A percentile compares a stretch with the other conserved stretches of the same genome.
phyloP scores from a whole-genome alignment of 2,797 vertebrate genomes.

The Sternotherus odoratus region DNA sequence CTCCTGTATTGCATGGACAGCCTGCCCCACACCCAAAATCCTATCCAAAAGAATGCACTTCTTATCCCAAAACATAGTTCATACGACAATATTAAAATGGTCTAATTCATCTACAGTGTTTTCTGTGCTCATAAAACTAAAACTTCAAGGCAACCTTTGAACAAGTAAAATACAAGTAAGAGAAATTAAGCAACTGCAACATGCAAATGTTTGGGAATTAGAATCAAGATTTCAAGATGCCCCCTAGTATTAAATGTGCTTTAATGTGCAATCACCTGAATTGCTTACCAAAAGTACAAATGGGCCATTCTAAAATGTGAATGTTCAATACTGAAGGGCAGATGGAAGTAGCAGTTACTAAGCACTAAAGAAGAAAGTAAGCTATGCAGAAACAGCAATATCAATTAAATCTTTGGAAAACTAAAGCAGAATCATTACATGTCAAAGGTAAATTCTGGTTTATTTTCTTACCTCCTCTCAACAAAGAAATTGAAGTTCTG shows the following conservation, averaged over 20 bases:
- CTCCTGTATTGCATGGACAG: neutral
- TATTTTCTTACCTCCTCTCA: neutral
- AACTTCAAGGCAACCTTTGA: constrained; percentile 42
- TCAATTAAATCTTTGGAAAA: constrained; percentile 46
- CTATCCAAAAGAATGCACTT: neutral
- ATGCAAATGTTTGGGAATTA: constrained; percentile 35
- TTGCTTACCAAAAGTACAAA: constrained; percentile 42
- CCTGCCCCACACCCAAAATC: neutral
- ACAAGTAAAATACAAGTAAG: constrained; percentile 1
- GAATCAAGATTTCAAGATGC: constrained; percentile 56
- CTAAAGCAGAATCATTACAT: neutral
- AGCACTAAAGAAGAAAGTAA: constrained; percentile 36
- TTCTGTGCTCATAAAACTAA: neutral
- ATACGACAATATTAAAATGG: neutral
- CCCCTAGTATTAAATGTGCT: constrained; percentile 13
- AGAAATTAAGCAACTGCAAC: constrained; percentile 5
- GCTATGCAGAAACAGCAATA: constrained; percentile 15
- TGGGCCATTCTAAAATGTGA: neutral
- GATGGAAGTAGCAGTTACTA: constrained; percentile 29
- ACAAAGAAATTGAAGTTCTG: neutral
- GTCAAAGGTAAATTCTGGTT: neutral
- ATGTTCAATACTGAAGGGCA: constrained; percentile 40
- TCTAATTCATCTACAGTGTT: constrained; percentile 3
- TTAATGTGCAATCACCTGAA: constrained; percentile 63
- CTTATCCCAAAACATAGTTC: constrained; percentile 30